Conservation (phyloP, 2,888 invertebrate genomes). For the Trisateles emortualis region DNA sequence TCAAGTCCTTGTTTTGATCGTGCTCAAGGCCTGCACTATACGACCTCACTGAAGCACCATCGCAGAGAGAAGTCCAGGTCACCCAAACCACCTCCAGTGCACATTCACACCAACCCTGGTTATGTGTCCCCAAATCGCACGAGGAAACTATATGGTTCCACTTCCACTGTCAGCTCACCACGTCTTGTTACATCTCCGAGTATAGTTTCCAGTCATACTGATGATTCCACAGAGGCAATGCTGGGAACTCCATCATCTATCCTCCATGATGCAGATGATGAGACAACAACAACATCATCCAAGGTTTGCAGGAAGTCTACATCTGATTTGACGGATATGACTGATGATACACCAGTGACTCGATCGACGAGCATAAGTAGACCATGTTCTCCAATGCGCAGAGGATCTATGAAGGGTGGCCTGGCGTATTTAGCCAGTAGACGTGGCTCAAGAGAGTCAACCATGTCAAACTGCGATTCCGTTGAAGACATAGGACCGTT, state of each 20-base stretch:
- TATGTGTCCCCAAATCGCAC: slow-evolving; percentile 85
- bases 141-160: slow-evolving; percentile 76
- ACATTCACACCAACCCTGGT: slow-evolving; percentile 88
- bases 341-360: slow-evolving; percentile 87
- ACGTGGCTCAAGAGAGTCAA: slow-evolving; percentile 93
- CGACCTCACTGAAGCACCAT: slow-evolving; percentile 76
- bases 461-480: slow-evolving; percentile 89
- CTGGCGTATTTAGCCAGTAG: slow-evolving; percentile 94
- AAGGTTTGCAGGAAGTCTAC: slow-evolving; percentile 91
- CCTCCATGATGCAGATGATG: slow-evolving; percentile 78
- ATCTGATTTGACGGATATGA: slow-evolving; percentile 90
- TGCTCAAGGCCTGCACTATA: slow-evolving; percentile 70
- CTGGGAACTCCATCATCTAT: slow-evolving; percentile 76
- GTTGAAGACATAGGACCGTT: slow-evolving; percentile 93
- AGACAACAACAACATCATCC: slow-evolving; percentile 78
- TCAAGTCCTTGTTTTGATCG: slow-evolving; percentile 78
- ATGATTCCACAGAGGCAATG: slow-evolving; percentile 78
- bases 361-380: slow-evolving; percentile 88
- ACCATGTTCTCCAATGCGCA: slow-evolving; percentile 89
- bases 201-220: slow-evolving; percentile 82
- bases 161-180: slow-evolving; percentile 79
- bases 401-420: slow-evolving; percentile 90
- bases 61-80: slow-evolving; percentile 79
- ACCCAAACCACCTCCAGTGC: slow-evolving; percentile 83
- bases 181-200: slow-evolving; percentile 79